Base-by-base conservation (phyloP, 2,888 invertebrate species). In the Limnephilus marmoratus region DNA sequence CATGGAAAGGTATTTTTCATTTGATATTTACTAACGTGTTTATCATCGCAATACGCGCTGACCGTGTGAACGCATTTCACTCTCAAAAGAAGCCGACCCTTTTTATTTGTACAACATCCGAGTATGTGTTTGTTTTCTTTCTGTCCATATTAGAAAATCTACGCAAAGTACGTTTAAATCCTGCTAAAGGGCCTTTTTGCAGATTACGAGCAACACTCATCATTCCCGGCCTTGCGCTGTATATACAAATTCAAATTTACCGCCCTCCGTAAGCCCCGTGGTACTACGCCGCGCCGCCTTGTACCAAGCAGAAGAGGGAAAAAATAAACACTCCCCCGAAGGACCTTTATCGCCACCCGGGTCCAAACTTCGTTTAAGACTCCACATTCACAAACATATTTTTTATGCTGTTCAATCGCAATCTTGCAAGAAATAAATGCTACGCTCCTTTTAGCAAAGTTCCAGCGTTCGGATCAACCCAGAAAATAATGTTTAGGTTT, bases 321-420 rank as follows among this genome's bases (percentile, higher is more conserved):
- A 92, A 91, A 93, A 93, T 92, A 93, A 93, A 92, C 92, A 92
- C 90, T 86, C 93, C 41, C 93, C 93, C 90, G 90, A 93, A 91
- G 93, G 91, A 90, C 91, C 91, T 92, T 91, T 90, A 93, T 37
- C 86, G 86, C 88, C 37, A 18, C 24, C 41, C n/a, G 31, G 88
- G 80, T 89, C 81, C 81, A 68, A 81, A 41, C 81, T 34, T n/a
- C 81, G 82, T 82, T 82, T 90, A 90, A 90, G 90, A 49, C 90
- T 9, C 53, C 49, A 81, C 88, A 89, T 12, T n/a, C 81, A n/a
- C 86, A 81, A 89, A 89, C n/a, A 80, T 89, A 41, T 81, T 89
- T 80, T 89, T 89, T 80, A 89, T 29, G 24, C 80, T 12, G 80
- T 89, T 89, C 37, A 37, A 80, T 80, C 88, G 41, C 81, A 13